These are phyloP conservation scores for Melanaphis sacchari DNA, from an alignment of 1,140 invertebrate species.

Conservation along the genomic window DNA sequence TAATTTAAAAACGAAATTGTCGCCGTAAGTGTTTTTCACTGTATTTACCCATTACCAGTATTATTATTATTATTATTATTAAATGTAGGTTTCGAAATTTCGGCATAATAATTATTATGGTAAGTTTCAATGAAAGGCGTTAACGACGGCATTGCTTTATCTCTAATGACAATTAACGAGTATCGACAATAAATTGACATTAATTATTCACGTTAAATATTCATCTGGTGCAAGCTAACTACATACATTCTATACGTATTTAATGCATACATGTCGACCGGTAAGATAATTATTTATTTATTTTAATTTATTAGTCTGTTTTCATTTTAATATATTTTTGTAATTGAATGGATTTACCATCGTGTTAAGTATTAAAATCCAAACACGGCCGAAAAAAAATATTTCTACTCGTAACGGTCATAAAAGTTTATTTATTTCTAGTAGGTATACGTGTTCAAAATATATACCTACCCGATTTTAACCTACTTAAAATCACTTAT, in stretches of 20 bases:
- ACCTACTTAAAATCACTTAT: not conserved
- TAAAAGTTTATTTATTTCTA: not conserved
- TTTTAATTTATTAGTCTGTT: not conserved
- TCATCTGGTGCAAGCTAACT: not conserved
- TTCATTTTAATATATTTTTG: not conserved
- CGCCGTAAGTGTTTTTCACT: not conserved
- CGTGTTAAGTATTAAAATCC: not conserved
- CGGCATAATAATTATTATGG: not conserved
- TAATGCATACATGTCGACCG: too few relatives aligned
- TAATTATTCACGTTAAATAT: not conserved
- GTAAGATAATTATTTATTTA: not conserved
- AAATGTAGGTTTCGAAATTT: not conserved
- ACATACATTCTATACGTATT: not conserved
- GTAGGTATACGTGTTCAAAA: too few relatives aligned
- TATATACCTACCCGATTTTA: not conserved
- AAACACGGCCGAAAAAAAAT: not conserved
- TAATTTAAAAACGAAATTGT: slow-evolving; percentile 5
- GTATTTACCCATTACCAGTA: not conserved
- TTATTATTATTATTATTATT: not conserved
- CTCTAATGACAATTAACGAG: not conserved
- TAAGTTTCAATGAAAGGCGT: not conserved
- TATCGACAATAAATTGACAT: not conserved
- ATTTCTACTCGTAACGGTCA: not conserved
- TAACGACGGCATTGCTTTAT: not conserved
- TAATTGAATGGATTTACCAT: not conserved